Base-by-base conservation (phyloP, 2,113 vertebrate genomes). In the Phylloscopus trochiloides region DNA sequence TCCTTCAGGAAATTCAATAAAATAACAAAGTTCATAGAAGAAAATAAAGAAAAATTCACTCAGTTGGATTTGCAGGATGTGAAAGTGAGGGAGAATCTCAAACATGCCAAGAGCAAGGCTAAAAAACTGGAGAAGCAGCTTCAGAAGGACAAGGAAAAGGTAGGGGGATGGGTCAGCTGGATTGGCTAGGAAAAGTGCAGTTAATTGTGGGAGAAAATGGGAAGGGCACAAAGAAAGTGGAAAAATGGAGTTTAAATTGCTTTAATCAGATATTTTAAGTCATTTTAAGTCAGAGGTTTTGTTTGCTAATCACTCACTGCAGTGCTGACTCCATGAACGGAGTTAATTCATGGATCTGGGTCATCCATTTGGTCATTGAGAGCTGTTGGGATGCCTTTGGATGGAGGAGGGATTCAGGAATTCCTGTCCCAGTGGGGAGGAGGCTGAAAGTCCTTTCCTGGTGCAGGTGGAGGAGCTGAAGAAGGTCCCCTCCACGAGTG, bases 111-210 rank as follows among this genome's bases (percentile, higher is more conserved):
- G 96, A 99, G 97, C 98, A 99, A 99, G 95, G 97, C 96, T 80
- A 99, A 99, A 97, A 99, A 99, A 90, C 95, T 99, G 77, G 98
- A 99, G 90, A 99, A 99, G 94, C 99, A 99, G 92, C 98, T 99
- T 90, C 98, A 99, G 55, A 99, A 99, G 91, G 99, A 99, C 63
- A 98, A 98, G 96, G 99, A 99, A 96, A 99, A 99, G 99, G 99
- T 99, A 97, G 21, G 3, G 34, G 48, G 11, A 10, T 28, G 28
- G 48, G 57, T 42, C 38, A 70, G 3, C 45, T 75, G 82, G 61
- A 8, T 29, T 52, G 82, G 18, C 32, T 43, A 48, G 34, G 24
- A n/a, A 58, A 42, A 25, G n/a, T 22, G 36, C 10, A n/a, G 4
- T 34, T 13, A 29, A 17, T 36, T 16, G 8, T 70, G 66, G 48